These are phyloP conservation scores for Ctenomys sociabilis DNA, from an alignment of 2,113 vertebrate species.

Conservation along the genomic window DNA sequence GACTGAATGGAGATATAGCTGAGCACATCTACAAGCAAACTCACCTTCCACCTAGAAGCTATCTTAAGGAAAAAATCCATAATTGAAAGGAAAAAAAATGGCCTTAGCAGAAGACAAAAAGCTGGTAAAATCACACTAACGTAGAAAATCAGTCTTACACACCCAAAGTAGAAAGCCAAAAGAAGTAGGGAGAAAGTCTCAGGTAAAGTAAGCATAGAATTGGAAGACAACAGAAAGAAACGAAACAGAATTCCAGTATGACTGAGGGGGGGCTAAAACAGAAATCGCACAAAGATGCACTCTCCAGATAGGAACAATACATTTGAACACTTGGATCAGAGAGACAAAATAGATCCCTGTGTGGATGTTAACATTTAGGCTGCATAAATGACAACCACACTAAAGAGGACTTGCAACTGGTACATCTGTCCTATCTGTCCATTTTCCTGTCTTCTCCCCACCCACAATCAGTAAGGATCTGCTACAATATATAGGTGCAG, in stretches of 20 bases:
- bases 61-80: not conserved
- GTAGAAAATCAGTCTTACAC: not conserved
- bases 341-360: not conserved
- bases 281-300: not conserved
- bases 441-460: not conserved
- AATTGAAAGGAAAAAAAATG: slow-evolving; percentile 27
- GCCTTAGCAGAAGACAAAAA: not conserved
- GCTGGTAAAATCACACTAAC: not conserved
- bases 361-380: not conserved
- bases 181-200: not conserved
- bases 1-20: not conserved
- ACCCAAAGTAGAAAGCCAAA: not conserved
- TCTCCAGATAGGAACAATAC: not conserved
- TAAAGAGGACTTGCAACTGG: not conserved
- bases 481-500: not conserved
- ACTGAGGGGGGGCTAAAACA: not conserved
- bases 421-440: not conserved
- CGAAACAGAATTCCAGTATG: not conserved
- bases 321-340: not conserved
- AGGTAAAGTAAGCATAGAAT: not conserved
- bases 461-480: not conserved
- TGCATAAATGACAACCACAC: not conserved
- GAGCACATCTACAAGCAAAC: slow-evolving; percentile 12
- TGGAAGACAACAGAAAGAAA: not conserved
- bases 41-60: not conserved